Base-by-base conservation (phyloP, 2,888 invertebrate species). In the Eupsilia transversa region DNA sequence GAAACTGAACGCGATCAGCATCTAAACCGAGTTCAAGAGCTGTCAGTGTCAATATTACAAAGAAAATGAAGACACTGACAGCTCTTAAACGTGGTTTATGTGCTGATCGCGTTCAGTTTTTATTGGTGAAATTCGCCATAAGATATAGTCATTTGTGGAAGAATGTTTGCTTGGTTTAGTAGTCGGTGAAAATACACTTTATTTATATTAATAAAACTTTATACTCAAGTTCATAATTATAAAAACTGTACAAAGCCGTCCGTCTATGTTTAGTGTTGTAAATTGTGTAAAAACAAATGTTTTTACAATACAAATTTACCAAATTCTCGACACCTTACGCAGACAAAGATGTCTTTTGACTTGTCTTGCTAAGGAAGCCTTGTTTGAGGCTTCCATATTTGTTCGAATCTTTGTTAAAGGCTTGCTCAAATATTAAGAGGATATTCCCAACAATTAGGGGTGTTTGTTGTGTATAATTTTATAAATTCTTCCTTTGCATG, bases 381-480 rank as follows among this genome's bases (percentile, higher is more conserved):
- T 69, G 49, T 68, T 70, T 71, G n/a, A 38, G 43, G 43, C 52
- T 54, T 63, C 65, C 54, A 52, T 75, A 54, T 71, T 68, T 57
- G 60, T 38, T 52, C 33, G 30, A n/a, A 35, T 56, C 33, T 54
- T 63, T 72, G 52, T 80, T 49, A 43, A 12, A 6, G 14, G 23
- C 14, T 64, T 65, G 5, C 4, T 30, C 9, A 77, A 38, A 72
- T 43, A 67, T 61, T 35, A n/a, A 41, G 10, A 10, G 74, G 46
- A 41, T 65, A 65, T 74, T 81, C 23, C 27, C 23, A 46, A 23
- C 14, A 7, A 52, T 60, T 33, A 54, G 30, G 20, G 10, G 0
- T 20, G 41, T 14, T 65, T 23, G 14, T 72, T 59, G 17, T 17
- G 14, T 38, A 61, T 27, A 2, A 43, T 35, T 54, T 79, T 17